These are phyloP conservation scores for Aleiodes leptofemur DNA, from an alignment of 2,888 invertebrate genomes.

Conservation along the genomic window DNA sequence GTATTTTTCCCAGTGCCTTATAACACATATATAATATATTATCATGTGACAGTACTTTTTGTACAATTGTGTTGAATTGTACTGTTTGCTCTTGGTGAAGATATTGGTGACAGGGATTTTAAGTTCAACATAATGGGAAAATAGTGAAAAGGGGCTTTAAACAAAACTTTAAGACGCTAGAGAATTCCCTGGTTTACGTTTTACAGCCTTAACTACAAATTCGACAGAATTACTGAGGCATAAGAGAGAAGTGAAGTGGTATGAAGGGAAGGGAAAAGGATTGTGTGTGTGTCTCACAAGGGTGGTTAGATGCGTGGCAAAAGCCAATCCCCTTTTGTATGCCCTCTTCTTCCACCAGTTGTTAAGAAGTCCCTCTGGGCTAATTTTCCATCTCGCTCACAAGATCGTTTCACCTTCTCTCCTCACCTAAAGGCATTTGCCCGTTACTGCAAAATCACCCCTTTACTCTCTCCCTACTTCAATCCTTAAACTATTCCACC, in stretches of 20 bases:
- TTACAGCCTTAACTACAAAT: constrained; percentile 74
- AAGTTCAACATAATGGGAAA: constrained; percentile 11
- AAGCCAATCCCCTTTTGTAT: constrained; percentile 61
- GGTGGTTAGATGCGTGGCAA: constrained; percentile 71
- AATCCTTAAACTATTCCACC: constrained; percentile 35
- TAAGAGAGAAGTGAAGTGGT: constrained; percentile 62
- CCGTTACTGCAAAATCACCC: constrained; percentile 8
- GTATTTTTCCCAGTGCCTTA: neutral
- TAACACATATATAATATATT: neutral
- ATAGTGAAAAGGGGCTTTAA: constrained; percentile 57
- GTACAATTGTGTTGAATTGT: neutral
- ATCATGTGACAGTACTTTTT: neutral
- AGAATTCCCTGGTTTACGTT: constrained; percentile 74
- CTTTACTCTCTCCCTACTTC: constrained; percentile 6
- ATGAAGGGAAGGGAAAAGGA: constrained; percentile 52
- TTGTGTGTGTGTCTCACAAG: constrained; percentile 71
- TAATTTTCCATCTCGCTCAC: constrained; percentile 65
- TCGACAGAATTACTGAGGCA: constrained; percentile 74
- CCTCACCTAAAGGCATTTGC: neutral
- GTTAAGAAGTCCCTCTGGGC: constrained; percentile 74
- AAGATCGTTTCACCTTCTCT: constrained; percentile 36
- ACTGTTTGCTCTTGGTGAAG: neutral
- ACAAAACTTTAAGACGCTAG: constrained; percentile 50
- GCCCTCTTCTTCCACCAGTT: constrained; percentile 65
- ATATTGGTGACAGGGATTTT: constrained; percentile 27